Conservation (phyloP, 2,888 invertebrate species). For the Meiosimyza platycephala region DNA sequence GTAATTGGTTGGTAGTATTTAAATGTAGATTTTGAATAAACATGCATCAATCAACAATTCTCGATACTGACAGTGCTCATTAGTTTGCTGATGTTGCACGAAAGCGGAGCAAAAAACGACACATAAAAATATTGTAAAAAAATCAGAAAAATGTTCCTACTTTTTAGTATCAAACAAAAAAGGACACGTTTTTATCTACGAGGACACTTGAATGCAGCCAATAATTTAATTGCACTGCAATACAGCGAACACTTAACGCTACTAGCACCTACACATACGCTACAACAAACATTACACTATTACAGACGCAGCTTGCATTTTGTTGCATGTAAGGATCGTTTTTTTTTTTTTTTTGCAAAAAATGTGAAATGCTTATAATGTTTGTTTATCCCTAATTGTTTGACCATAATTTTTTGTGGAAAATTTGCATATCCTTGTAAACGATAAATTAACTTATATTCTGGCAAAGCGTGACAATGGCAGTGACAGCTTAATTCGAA, state of each 20-base stretch:
- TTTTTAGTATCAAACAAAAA: not conserved
- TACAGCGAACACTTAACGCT: no score
- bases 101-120: not conserved
- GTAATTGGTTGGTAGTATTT: not conserved
- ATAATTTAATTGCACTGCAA: not conserved
- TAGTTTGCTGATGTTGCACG: not conserved
- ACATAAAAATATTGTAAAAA: not conserved
- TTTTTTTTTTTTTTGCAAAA: not conserved
- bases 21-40: no score
- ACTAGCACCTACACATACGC: no score
- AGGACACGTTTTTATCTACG: not conserved
- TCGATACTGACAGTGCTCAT: not conserved
- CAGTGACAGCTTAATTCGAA: no score
- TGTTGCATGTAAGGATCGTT: conserved; percentile 19
- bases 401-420: not conserved
- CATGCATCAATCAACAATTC: no score
- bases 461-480: no score
- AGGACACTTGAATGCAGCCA: not conserved
- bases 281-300: not conserved
- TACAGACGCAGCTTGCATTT: not conserved
- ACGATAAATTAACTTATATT: no score
- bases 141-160: not conserved
- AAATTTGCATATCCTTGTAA: not conserved
- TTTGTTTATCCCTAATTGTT: not conserved
- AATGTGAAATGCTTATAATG: not conserved